Conservation (phyloP, 2,113 vertebrate species). For the Ictalurus punctatus region DNA sequence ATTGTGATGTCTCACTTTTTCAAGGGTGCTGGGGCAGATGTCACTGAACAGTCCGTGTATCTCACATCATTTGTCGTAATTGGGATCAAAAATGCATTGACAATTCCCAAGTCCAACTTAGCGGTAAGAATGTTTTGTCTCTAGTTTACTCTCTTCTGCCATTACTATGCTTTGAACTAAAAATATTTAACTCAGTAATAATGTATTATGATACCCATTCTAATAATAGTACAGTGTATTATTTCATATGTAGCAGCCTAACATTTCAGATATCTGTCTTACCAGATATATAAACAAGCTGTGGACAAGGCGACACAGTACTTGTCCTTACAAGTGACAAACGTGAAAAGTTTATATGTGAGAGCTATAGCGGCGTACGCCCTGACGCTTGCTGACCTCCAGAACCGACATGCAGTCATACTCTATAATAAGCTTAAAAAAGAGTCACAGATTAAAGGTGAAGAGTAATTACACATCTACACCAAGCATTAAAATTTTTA, state of each 20-base stretch:
- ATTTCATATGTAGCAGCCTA: background rate
- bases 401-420: background rate
- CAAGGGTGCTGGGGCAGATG: conserved; percentile 63
- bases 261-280: background rate
- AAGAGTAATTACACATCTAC: conserved; percentile 3
- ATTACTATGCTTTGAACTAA: background rate
- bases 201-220: background rate
- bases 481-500: background rate
- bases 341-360: conserved; percentile 77
- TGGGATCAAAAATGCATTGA: conserved; percentile 74
- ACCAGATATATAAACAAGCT: conserved; percentile 75
- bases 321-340: conserved; percentile 67
- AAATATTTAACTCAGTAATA: background rate
- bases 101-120: conserved; percentile 67
- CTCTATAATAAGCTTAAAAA: conserved; percentile 70
- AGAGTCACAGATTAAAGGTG: conserved; percentile 76
- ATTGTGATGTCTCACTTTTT: conserved; percentile 45
- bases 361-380: conserved; percentile 81
- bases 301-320: conserved; percentile 73
- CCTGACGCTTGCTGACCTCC: conserved; percentile 72
- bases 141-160: background rate
- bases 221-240: background rate
- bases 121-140: conserved; percentile 62
- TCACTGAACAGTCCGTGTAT: conserved; percentile 74
- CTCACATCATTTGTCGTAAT: conserved; percentile 86